Percentiles rank a stretch among this genome's conserved stretches.
These are phyloP conservation scores for Aspiorhynchus laticeps DNA, from an alignment of 2,113 vertebrate species.

Conservation along the genomic window DNA sequence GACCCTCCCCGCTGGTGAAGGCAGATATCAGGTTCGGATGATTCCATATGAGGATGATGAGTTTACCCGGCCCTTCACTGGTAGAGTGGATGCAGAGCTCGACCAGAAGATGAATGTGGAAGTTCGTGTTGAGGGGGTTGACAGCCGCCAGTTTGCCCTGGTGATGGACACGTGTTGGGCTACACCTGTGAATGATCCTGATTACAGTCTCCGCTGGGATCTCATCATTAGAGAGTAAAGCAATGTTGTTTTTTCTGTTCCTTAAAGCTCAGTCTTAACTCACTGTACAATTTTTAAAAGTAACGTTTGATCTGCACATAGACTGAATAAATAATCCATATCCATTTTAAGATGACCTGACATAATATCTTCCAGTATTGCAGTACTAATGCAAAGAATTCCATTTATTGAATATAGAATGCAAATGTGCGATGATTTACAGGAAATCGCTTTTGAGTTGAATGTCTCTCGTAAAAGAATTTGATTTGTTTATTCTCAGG, in stretches of 20 bases:
- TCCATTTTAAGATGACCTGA: neutral
- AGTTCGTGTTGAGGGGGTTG: constrained; percentile 64
- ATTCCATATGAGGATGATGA: constrained; percentile 62
- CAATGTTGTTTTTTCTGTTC: too few species aligned
- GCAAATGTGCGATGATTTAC: neutral
- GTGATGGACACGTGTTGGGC: constrained; percentile 73
- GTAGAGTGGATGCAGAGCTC: constrained; percentile 53
- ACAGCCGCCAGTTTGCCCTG: constrained; percentile 62
- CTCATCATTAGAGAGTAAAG: constrained; percentile 68
- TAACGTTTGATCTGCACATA: too few species aligned
- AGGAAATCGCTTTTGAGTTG: neutral
- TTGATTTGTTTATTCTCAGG: constrained; percentile 53
- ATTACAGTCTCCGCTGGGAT: constrained; percentile 62
- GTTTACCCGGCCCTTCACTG: constrained; percentile 21
- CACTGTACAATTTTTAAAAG: neutral
- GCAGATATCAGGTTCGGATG: constrained; percentile 63
- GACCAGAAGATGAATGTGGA: constrained; percentile 64
- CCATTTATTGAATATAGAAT: neutral
- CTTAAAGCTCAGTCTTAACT: neutral
- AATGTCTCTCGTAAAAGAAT: neutral
- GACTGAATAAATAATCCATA: neutral
- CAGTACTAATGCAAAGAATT: neutral
- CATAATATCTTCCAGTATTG: neutral
- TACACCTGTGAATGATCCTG: constrained; percentile 60
- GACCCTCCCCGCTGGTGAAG: constrained; percentile 62